Percentiles rank a stretch among this genome's conserved stretches.
Evolutionary conservation across 1,140 invertebrate species (phyloP).

Genomic region (Mycetomoellerius zeteki): DNA sequence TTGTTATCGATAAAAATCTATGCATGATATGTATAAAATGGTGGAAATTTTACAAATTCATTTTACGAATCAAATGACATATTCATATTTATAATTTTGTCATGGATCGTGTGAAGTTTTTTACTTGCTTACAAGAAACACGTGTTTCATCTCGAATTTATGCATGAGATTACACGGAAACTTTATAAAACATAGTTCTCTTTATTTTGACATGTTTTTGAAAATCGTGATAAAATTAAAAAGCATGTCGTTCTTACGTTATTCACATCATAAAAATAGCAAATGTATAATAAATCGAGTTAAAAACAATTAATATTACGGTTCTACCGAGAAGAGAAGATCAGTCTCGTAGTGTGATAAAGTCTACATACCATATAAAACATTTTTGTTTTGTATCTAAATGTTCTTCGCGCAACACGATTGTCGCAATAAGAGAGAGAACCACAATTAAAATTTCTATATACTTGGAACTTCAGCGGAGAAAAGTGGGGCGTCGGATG

Average conservation of each 20-base stretch:
- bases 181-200: background rate
- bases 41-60: conserved; percentile 1
- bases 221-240: conserved; percentile 39
- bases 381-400: conserved; percentile 52
- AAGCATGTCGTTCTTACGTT: conserved; percentile 37
- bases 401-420: background rate
- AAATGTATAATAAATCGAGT: conserved; percentile 11
- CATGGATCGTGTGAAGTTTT: conserved; percentile 32
- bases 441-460: conserved; percentile 55
- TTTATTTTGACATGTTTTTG: conserved; percentile 21
- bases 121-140: background rate
- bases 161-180: conserved; percentile 10
- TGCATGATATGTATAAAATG: conserved; percentile 36
- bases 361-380: conserved; percentile 67
- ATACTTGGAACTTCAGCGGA: conserved; percentile 83
- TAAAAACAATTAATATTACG: background rate
- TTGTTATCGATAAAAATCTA: conserved; percentile 16
- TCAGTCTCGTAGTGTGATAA: conserved; percentile 32
- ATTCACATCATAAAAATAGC: background rate
- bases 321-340: background rate
- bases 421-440: background rate
- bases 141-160: background rate
- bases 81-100: conserved; percentile 24
- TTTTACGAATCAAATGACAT: background rate
- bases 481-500: conserved; percentile 83